Evolutionary conservation across 2,888 invertebrate species (phyloP).

Genomic region (Blastobasis lacticolella): DNA sequence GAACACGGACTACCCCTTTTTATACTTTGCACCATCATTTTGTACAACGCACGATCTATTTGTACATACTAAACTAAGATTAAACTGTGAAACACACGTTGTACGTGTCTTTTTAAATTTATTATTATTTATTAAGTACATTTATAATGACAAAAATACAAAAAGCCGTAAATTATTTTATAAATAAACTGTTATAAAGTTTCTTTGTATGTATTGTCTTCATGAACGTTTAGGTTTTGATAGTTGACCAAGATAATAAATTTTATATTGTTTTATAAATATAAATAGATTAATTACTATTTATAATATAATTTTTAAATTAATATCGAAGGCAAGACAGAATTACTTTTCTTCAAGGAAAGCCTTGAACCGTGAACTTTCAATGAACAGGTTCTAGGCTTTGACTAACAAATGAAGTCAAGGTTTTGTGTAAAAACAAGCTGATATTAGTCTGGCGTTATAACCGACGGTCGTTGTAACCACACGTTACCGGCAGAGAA

Average conservation of each 20-base stretch:
- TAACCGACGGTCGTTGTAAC: no score
- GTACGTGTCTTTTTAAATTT: constrained; percentile 69
- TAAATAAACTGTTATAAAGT: constrained; percentile 63
- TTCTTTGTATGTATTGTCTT: constrained; percentile 6
- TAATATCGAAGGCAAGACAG: no score
- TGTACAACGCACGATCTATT: constrained; percentile 63
- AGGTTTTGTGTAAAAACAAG: no score
- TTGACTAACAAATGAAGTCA: no score
- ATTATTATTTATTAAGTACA: constrained; percentile 61
- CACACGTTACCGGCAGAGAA: no score
- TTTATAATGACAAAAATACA: constrained; percentile 50
- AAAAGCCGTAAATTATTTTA: constrained; percentile 66
- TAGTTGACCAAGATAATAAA: constrained; percentile 3
- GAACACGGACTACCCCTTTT: constrained; percentile 46
- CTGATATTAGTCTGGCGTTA: no score
- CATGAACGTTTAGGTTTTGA: constrained; percentile 5
- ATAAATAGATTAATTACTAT: no score
- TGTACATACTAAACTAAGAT: constrained; percentile 72
- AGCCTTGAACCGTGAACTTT: no score
- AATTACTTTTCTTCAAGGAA: no score
- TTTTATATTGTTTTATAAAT: constrained; percentile 10
- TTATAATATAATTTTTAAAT: no score
- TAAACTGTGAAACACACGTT: constrained; percentile 71
- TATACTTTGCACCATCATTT: constrained; percentile 53
- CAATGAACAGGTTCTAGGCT: no score